These are phyloP conservation scores for Pachyuromys duprasi DNA, from an alignment of 2,797 vertebrate species.

Conservation along the genomic window DNA sequence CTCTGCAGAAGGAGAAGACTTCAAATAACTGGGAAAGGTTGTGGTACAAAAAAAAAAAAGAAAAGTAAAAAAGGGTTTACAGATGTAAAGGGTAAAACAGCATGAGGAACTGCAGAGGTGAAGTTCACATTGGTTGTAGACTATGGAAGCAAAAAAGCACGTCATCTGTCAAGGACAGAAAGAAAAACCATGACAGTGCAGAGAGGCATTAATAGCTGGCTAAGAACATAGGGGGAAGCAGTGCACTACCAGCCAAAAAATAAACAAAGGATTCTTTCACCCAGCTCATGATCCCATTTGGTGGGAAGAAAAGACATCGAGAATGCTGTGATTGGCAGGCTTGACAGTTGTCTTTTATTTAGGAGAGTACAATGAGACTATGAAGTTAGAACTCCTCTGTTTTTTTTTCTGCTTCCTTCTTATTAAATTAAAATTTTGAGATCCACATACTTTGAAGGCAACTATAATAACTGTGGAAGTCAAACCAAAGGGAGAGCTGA, in stretches of 20 bases:
- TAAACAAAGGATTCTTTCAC: background rate
- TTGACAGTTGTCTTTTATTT: constrained; percentile 68
- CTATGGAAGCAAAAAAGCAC: constrained; percentile 68
- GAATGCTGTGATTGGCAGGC: constrained; percentile 78
- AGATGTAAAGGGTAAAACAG: constrained; percentile 74
- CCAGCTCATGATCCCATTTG: constrained; percentile 63
- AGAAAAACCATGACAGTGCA: constrained; percentile 75
- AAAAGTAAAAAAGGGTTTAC: constrained; percentile 17
- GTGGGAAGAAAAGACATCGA: constrained; percentile 64
- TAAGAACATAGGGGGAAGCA: constrained; percentile 67
- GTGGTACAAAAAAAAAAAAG: constrained; percentile 71
- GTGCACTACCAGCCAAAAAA: constrained; percentile 56
- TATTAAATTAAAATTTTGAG: constrained; percentile 29
- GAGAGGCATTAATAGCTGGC: constrained; percentile 65
- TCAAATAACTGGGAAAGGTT: constrained; percentile 84
- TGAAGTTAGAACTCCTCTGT: background rate
- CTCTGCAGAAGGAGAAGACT: constrained; percentile 72
- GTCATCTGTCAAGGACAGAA: constrained; percentile 79
- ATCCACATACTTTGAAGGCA: constrained; percentile 66
- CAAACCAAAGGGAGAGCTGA: constrained; percentile 62
- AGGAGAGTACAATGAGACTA: constrained; percentile 70
- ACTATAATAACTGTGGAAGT: constrained; percentile 58
- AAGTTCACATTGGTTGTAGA: constrained; percentile 78
- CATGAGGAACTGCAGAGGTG: constrained; percentile 70
- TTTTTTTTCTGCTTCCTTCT: background rate